These are phyloP conservation scores for Chironomus tepperi DNA, from an alignment of 1,140 invertebrate genomes.

Conservation along the genomic window DNA sequence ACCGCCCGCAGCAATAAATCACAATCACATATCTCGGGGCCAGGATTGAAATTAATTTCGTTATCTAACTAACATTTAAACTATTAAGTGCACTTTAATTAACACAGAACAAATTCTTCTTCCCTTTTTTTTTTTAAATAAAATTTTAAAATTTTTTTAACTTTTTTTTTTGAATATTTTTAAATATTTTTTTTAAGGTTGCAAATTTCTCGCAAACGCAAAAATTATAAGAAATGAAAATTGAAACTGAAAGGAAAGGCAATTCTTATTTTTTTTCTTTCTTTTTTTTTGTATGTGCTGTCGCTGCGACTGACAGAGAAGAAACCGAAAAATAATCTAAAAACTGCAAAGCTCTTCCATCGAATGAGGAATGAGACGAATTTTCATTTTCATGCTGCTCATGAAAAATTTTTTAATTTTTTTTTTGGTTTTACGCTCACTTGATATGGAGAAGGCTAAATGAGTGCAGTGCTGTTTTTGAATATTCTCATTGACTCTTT, in stretches of 20 bases:
- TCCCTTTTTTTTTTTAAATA: background rate
- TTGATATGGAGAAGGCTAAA: background rate
- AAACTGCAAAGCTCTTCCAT: slow-evolving; percentile 18
- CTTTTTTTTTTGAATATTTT: background rate
- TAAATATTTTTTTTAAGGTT: background rate
- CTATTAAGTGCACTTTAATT: slow-evolving; percentile 24
- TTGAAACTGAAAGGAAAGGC: background rate
- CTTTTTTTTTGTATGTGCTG: background rate
- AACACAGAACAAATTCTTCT: background rate
- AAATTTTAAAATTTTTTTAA: background rate
- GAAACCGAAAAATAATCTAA: slow-evolving; percentile 21
- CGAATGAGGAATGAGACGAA: background rate
- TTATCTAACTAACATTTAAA: slow-evolving; percentile 22
- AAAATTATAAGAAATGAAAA: background rate
- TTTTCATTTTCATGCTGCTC: slow-evolving; percentile 1
- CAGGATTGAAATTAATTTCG: slow-evolving; percentile 6
- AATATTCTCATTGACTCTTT: no score
- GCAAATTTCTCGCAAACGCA: background rate
- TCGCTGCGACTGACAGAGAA: slow-evolving; percentile 5
- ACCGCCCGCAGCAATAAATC: slow-evolving; percentile 10
- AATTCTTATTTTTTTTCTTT: background rate
- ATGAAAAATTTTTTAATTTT: background rate
- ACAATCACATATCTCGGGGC: background rate
- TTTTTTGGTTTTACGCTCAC: background rate
- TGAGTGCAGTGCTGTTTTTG: no score